Conservation (phyloP, 2,797 vertebrate species). For the Sternarchorhynchus goeldii region DNA sequence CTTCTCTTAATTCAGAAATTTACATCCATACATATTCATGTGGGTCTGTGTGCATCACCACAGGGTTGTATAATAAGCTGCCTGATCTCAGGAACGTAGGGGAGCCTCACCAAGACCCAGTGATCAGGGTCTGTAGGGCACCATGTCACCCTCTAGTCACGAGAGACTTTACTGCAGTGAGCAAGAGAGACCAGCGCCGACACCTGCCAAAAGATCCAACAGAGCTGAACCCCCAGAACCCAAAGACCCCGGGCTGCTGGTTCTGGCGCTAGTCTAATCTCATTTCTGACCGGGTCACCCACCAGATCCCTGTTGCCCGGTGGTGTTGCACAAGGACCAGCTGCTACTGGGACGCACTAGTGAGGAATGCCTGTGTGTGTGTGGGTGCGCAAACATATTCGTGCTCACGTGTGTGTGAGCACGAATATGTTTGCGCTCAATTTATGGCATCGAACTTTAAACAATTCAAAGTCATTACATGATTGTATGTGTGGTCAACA, state of each 20-base stretch:
- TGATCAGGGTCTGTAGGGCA: too few species aligned
- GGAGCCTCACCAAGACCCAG: background rate
- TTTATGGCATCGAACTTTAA: too few species aligned
- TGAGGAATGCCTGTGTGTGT: background rate
- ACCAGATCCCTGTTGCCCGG: background rate
- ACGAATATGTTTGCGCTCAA: too few species aligned
- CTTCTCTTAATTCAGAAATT: background rate
- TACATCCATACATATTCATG: conserved; percentile 22
- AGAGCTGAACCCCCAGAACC: too few species aligned
- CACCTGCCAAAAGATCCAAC: too few species aligned
- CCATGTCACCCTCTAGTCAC: too few species aligned
- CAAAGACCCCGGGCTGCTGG: background rate
- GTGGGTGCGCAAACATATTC: background rate
- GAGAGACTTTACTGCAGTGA: too few species aligned
- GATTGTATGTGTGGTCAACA: too few species aligned
- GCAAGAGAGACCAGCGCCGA: too few species aligned
- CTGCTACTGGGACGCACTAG: background rate
- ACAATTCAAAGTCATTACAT: too few species aligned
- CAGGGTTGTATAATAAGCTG: background rate
- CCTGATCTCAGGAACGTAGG: background rate
- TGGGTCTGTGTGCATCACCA: background rate
- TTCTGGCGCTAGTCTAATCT: conserved; percentile 20
- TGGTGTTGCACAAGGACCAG: background rate
- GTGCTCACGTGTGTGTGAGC: background rate
- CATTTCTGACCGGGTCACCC: conserved; percentile 31